Evolutionary conservation across 2,888 invertebrate species (phyloP).

Genomic region (Linyphia triangularis): DNA sequence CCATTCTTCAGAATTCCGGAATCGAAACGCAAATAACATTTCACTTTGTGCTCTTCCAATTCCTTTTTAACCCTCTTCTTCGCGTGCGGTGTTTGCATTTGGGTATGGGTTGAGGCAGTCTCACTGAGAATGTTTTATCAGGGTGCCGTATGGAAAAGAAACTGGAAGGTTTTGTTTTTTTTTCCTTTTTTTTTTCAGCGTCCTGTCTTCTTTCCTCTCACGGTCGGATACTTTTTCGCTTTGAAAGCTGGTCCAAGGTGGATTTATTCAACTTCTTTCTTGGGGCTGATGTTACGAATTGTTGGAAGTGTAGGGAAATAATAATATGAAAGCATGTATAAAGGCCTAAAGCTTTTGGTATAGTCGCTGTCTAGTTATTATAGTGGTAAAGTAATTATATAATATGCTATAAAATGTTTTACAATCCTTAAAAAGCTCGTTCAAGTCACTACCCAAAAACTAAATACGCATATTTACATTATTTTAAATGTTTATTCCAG

Average conservation of each 20-base stretch:
- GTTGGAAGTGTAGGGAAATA: background rate
- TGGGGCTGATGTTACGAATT: background rate
- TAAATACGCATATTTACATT: too few species aligned
- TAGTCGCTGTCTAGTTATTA: too few species aligned
- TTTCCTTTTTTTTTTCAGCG: background rate
- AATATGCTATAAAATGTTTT: too few species aligned
- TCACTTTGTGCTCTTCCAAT: conserved; percentile 62
- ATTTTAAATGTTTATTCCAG: too few species aligned
- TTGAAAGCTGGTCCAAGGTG: conserved; percentile 8
- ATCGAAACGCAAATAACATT: conserved; percentile 67
- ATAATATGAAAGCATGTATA: background rate
- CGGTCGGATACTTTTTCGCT: background rate
- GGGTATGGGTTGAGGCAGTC: conserved; percentile 2
- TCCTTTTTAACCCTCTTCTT: conserved; percentile 48
- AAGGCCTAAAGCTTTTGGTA: too few species aligned
- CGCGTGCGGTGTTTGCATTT: conserved; percentile 53
- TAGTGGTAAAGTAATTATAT: too few species aligned
- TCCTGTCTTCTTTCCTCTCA: background rate
- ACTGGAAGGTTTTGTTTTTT: background rate
- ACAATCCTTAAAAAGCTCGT: too few species aligned
- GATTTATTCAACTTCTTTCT: background rate
- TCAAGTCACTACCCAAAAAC: too few species aligned
- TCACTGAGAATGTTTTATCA: conserved; percentile 57
- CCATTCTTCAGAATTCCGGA: conserved; percentile 48
- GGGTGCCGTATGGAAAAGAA: background rate